Evolutionary conservation across 2,113 vertebrate genomes (phyloP).

Genomic region (Toxotes chatareus): DNA sequence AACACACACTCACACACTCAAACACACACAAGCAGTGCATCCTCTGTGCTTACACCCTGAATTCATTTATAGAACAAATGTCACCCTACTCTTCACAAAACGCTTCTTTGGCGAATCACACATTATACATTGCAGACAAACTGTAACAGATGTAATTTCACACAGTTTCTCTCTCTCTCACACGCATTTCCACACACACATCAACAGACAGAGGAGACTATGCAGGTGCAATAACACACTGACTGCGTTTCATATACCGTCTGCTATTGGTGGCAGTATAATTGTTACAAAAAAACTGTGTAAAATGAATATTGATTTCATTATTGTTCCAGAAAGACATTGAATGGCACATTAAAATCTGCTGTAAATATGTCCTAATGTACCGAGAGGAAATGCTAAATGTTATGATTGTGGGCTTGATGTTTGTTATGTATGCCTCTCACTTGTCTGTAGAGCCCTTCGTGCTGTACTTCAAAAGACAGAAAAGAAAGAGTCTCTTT

Average conservation of each 20-base stretch:
- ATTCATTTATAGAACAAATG: slow-evolving; percentile 39
- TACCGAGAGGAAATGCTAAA: slow-evolving; percentile 14
- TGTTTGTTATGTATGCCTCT: slow-evolving; percentile 28
- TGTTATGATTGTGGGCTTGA: slow-evolving; percentile 7
- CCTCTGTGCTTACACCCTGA: neutral
- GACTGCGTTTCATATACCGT: slow-evolving; percentile 36
- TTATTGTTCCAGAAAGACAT: slow-evolving; percentile 21
- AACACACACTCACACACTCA: neutral
- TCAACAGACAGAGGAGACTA: slow-evolving; percentile 2
- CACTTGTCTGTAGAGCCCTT: neutral
- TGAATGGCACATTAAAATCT: slow-evolving; percentile 7
- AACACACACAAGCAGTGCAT: neutral
- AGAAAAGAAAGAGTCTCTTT: slow-evolving; percentile 25
- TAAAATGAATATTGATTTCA: slow-evolving; percentile 19
- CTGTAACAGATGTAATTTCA: slow-evolving; percentile 28
- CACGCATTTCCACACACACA: neutral
- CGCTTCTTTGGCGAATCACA: slow-evolving; percentile 26
- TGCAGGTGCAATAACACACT: slow-evolving; percentile 48
- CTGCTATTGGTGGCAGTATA: neutral
- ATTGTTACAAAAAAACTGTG: slow-evolving; percentile 5
- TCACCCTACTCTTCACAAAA: slow-evolving; percentile 19
- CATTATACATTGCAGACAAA: slow-evolving; percentile 21
- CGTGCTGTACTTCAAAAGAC: slow-evolving; percentile 33
- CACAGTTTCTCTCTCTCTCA: neutral
- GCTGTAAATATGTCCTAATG: slow-evolving; percentile 12